Base-by-base conservation (phyloP, 1,140 invertebrate species). In the Eufriesea mexicana region DNA sequence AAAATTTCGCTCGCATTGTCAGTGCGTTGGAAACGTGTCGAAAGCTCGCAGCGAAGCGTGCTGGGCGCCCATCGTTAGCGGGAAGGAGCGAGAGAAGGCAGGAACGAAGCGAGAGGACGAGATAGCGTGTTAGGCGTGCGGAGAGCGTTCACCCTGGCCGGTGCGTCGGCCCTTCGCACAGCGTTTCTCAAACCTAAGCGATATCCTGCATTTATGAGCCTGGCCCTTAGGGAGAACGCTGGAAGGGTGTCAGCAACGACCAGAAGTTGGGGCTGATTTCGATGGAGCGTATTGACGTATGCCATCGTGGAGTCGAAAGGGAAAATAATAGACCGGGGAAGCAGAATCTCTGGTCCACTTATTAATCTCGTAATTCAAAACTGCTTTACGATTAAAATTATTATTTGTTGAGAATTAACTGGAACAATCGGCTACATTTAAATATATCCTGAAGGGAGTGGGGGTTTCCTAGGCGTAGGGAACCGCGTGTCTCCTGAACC, bases 121-220 rank as follows among this genome's bases (percentile, higher is more conserved):
- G 77, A 72, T 79, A 49, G 55, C 67, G 67, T 62, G 55, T 28
- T 72, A 79, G 28, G 47, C 49, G 25, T 14, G 14, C 45, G 76
- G 91, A 93, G 93, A 92, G 89, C 93, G 86, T 94, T 93, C 90
- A 93, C 93, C 92, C 91, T 91, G 90, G 78, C 83, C 87, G 89
- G 88, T 89, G 89, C 90, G 85, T 86, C 89, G 83, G 85, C 89
- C 88, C 88, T 86, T 86, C 57, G 75, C 81, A 86, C 70, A 72
- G 84, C 84, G 86, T 83, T 77, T 87, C 85, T 86, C 85, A 86
- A 86, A 86, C 74, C 61, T 86, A 86, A 81, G 84, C 77, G 62
- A 86, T 86, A 68, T 76, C 67, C 20, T 72, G 71, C 79, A 72
- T 64, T 64, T 68, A 61, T 18, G 51, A 66, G 35, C 59, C 47